Percentiles rank a stretch among this genome's conserved stretches.
phyloP scores from a whole-genome alignment of 2,797 vertebrate genomes.

The Acanthurus leucopareius region DNA sequence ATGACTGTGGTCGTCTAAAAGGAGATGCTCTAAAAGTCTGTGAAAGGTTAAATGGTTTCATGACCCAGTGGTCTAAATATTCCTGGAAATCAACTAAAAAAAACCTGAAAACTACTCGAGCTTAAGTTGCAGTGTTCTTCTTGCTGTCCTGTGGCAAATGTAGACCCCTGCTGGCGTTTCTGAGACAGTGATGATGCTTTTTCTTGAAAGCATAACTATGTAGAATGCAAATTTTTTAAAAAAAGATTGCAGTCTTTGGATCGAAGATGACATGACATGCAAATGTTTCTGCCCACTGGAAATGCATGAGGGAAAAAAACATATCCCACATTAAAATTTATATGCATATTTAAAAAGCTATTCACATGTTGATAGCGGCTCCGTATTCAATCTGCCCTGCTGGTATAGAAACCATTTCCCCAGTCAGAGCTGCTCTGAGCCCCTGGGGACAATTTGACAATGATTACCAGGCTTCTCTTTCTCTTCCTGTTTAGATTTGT shows the following conservation, averaged over 20 bases:
- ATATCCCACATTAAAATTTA: constrained; percentile 10
- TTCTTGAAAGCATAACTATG: no score
- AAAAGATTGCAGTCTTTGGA: neutral
- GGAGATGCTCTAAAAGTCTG: neutral
- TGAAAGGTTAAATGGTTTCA: neutral
- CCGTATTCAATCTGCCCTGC: neutral
- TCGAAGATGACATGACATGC: constrained; percentile 10
- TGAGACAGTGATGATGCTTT: neutral
- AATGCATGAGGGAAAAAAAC: neutral
- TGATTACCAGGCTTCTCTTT: constrained; percentile 3
- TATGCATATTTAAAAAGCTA: neutral
- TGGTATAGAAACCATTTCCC: neutral
- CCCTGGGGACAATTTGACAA: neutral
- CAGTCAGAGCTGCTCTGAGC: neutral
- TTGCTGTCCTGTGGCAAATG: constrained; percentile 1
- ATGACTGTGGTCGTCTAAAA: neutral
- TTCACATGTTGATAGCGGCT: constrained; percentile 8
- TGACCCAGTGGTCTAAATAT: neutral
- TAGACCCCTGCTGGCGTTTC: constrained; percentile 21
- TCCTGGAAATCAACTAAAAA: no score
- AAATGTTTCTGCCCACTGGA: constrained; percentile 17
- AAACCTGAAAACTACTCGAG: neutral
- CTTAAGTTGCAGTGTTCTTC: neutral
- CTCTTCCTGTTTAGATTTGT: neutral
- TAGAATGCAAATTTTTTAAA: constrained; percentile 2